Evolutionary conservation across 2,113 vertebrate genomes (phyloP).

Genomic region (Pungitius pungitius): DNA sequence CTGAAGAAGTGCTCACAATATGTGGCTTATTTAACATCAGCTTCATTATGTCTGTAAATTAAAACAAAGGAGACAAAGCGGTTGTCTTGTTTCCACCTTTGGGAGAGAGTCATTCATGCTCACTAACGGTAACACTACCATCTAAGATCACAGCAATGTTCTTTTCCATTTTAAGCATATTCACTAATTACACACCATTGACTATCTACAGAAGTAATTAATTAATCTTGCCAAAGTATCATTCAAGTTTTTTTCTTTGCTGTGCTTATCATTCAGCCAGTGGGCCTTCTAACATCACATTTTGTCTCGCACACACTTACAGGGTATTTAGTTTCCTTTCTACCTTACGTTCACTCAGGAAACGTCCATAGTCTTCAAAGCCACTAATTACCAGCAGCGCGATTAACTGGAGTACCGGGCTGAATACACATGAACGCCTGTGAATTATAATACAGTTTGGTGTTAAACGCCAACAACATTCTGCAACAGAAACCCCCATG

Average conservation of each 20-base stretch:
- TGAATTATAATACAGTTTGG: neutral
- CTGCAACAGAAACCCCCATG: neutral
- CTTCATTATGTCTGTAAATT: neutral
- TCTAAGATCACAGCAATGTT: slow-evolving; percentile 18
- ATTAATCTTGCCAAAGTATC: slow-evolving; percentile 45
- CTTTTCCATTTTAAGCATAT: slow-evolving; percentile 24
- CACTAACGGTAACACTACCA: slow-evolving; percentile 7
- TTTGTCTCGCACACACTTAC: slow-evolving; percentile 35
- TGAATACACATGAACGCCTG: neutral
- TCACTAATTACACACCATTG: slow-evolving; percentile 25
- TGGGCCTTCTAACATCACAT: slow-evolving; percentile 47
- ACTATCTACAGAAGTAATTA: slow-evolving; percentile 35
- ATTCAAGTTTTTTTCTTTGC: slow-evolving; percentile 49
- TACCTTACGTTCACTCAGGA: slow-evolving; percentile 25
- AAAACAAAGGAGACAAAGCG: slow-evolving; percentile 5
- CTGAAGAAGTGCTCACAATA: neutral
- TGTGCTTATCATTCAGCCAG: slow-evolving; percentile 52
- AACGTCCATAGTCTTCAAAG: neutral
- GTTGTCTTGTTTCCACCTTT: slow-evolving; percentile 54
- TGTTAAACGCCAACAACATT: neutral
- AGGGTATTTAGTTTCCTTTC: slow-evolving; percentile 24
- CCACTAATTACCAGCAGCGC: neutral
- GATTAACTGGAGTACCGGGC: neutral
- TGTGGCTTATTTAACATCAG: neutral
- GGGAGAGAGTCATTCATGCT: slow-evolving; percentile 35